A percentile compares a stretch with the other conserved stretches of the same genome.
phyloP scores from a whole-genome alignment of 2,797 vertebrate species.

The Pseudopleuronectes americanus region DNA sequence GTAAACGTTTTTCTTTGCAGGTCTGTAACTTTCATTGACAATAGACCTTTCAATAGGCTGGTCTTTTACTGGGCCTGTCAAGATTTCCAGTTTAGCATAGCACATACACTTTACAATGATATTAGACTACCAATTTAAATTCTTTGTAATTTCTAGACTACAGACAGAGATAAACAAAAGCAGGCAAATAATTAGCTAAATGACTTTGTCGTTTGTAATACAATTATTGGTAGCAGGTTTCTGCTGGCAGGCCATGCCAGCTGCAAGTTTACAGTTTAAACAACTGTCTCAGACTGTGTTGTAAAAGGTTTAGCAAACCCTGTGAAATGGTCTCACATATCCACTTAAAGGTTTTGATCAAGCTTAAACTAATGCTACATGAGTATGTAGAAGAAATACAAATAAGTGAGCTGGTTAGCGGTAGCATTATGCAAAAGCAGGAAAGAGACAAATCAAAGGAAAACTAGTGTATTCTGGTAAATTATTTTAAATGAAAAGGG shows the following conservation, averaged over 20 bases:
- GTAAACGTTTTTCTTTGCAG: constrained; percentile 1
- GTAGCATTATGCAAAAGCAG: not conserved
- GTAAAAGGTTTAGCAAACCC: not conserved
- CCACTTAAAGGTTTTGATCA: not conserved
- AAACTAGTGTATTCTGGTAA: not conserved
- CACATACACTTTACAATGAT: not conserved
- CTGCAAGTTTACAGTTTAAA: not conserved
- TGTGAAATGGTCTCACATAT: not conserved
- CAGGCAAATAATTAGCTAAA: not conserved
- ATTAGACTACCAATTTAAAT: not conserved
- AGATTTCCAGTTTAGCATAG: constrained; percentile 1
- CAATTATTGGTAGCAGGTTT: not conserved
- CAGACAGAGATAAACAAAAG: not conserved
- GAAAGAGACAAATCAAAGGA: not conserved
- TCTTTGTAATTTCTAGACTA: not conserved
- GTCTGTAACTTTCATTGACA: not conserved
- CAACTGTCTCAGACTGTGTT: not conserved
- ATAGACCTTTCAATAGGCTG: not conserved
- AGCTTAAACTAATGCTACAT: not conserved
- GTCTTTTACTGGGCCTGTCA: constrained; percentile 13
- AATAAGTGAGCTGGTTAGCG: constrained; percentile 5
- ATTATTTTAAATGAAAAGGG: not conserved
- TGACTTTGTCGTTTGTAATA: not conserved
- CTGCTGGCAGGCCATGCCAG: not conserved
- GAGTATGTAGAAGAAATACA: not conserved